These are phyloP conservation scores for Amphilophus citrinellus DNA, from an alignment of 2,113 vertebrate genomes.

Conservation along the genomic window DNA sequence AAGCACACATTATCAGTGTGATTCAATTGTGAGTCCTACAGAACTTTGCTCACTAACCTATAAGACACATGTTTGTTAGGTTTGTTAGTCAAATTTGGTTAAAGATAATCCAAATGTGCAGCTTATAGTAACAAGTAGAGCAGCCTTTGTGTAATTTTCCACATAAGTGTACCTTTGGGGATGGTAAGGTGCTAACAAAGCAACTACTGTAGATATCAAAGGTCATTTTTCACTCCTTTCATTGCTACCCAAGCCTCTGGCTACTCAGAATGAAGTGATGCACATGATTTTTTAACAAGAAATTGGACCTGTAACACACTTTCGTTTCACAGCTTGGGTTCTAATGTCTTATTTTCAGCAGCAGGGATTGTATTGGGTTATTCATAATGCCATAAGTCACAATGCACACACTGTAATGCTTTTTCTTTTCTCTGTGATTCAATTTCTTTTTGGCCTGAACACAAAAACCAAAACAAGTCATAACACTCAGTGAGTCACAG, in stretches of 20 bases:
- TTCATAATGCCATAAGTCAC: background rate
- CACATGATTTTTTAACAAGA: background rate
- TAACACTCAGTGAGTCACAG: slow-evolving; percentile 40
- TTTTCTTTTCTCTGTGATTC: slow-evolving; percentile 5
- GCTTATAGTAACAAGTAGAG: background rate
- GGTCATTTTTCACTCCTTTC: background rate
- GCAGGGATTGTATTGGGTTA: background rate
- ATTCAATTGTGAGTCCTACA: background rate
- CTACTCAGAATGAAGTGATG: background rate
- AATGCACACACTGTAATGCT: background rate
- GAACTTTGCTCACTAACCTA: background rate
- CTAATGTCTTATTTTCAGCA: background rate
- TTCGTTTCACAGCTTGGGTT: background rate
- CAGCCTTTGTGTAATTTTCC: background rate
- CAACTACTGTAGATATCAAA: background rate
- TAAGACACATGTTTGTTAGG: no score
- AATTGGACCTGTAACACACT: background rate
- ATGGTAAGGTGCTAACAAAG: background rate
- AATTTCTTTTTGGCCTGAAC: slow-evolving; percentile 3
- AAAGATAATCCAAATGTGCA: background rate
- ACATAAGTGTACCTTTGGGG: fast-evolving
- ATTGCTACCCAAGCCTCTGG: background rate
- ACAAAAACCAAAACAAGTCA: slow-evolving; percentile 28
- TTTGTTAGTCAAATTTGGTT: background rate
- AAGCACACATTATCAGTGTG: background rate